Conservation (phyloP, 1,140 invertebrate genomes). For the Drosophila athabasca region DNA sequence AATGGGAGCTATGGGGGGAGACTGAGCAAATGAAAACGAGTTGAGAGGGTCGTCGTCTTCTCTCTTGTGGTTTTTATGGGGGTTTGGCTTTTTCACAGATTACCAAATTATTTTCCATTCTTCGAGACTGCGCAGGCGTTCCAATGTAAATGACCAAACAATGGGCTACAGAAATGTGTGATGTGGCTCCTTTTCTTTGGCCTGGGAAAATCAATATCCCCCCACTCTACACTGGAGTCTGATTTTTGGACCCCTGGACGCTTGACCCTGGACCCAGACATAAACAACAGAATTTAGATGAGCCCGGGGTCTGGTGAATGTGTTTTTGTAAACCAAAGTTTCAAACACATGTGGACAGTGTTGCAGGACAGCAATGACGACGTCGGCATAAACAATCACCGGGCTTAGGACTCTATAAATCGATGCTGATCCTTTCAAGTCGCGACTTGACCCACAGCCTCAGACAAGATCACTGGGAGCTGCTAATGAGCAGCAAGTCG, state of each 20-base stretch:
- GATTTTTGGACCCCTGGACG: slow-evolving; percentile 4
- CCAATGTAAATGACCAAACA: slow-evolving; percentile 53
- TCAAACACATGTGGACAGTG: slow-evolving; percentile 66
- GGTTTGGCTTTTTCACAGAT: slow-evolving; percentile 82
- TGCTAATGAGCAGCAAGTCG: slow-evolving; percentile 60
- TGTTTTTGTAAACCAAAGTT: slow-evolving; percentile 31
- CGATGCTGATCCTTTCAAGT: slow-evolving; percentile 48
- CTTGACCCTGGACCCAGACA: slow-evolving; percentile 15
- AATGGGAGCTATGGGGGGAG: slow-evolving; percentile 15
- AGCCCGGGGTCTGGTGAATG: slow-evolving; percentile 15
- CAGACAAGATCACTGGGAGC: slow-evolving; percentile 40
- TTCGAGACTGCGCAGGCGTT: slow-evolving; percentile 36
- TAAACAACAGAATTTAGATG: slow-evolving; percentile 26
- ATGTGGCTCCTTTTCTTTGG: slow-evolving; percentile 38
- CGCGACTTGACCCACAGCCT: slow-evolving; percentile 61
- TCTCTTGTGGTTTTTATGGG: slow-evolving; percentile 75
- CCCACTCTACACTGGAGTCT: slow-evolving; percentile 1
- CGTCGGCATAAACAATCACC: slow-evolving; percentile 65
- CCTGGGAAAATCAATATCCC: slow-evolving; percentile 36
- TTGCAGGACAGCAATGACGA: slow-evolving; percentile 33
- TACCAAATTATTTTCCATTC: slow-evolving; percentile 70
- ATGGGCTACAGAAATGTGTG: slow-evolving; percentile 45
- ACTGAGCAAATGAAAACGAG: slow-evolving; percentile 49
- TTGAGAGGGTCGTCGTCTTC: slow-evolving; percentile 36
- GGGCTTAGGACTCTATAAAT: slow-evolving; percentile 36